Evolutionary conservation across 2,113 vertebrate species (phyloP).

Genomic region (Laticauda colubrina): DNA sequence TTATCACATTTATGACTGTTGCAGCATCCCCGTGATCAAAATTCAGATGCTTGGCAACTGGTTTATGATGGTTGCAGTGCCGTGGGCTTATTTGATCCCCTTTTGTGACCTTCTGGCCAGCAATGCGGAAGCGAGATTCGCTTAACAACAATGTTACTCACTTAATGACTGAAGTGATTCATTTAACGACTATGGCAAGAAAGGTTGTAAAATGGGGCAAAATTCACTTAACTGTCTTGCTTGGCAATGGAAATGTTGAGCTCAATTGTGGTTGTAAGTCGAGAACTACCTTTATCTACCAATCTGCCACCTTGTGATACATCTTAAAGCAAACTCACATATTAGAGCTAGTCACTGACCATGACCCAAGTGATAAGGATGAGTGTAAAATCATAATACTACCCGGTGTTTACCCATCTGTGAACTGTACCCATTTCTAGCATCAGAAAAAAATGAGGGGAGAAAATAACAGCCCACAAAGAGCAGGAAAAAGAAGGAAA

Average conservation of each 20-base stretch:
- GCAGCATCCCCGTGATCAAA: too few species aligned
- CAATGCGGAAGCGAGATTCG: neutral
- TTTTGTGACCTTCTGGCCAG: neutral
- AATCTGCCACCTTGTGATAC: neutral
- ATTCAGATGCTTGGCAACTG: too few species aligned
- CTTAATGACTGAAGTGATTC: neutral
- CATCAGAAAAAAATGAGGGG: neutral
- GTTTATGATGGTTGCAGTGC: neutral
- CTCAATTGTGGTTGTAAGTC: neutral
- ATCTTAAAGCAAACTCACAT: neutral
- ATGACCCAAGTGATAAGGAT: neutral
- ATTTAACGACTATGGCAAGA: too few species aligned
- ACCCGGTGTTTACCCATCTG: neutral
- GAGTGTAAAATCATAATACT: neutral
- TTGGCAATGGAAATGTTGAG: neutral
- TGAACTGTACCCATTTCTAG: neutral
- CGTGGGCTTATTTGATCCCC: neutral
- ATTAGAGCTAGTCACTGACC: neutral
- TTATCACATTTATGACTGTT: too few species aligned
- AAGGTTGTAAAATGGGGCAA: neutral
- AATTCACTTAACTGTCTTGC: neutral
- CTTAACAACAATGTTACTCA: neutral
- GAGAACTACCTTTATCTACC: neutral
- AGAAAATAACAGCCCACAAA: neutral
- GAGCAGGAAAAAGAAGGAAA: conserved; percentile 1